These are phyloP conservation scores for Coleophora deauratella DNA, from an alignment of 2,888 invertebrate genomes.

Conservation along the genomic window DNA sequence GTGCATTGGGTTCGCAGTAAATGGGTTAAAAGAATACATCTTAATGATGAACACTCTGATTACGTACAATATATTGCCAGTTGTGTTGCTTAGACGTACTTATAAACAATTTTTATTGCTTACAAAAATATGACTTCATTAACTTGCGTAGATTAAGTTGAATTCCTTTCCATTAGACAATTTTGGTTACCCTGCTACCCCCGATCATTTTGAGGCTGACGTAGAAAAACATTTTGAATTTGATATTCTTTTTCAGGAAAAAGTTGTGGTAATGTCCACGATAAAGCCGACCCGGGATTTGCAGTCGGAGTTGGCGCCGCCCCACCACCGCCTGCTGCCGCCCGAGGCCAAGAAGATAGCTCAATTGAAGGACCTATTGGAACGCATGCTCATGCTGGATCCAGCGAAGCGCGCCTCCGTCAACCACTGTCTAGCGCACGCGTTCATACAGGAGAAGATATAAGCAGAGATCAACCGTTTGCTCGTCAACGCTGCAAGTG, in stretches of 20 bases:
- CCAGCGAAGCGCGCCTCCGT: slow-evolving; percentile 94
- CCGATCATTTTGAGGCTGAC: too few relatives aligned
- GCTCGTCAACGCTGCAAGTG: background rate
- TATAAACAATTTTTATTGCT: too few relatives aligned
- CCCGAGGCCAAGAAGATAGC: slow-evolving; percentile 93
- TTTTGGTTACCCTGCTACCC: too few relatives aligned
- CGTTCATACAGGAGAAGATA: slow-evolving; percentile 96
- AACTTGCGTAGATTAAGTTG: too few relatives aligned
- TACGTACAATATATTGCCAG: too few relatives aligned
- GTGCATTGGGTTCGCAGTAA: too few relatives aligned
- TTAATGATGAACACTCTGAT: too few relatives aligned
- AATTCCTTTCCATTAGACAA: too few relatives aligned
- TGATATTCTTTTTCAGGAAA: slow-evolving; percentile 80
- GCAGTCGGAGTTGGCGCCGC: slow-evolving; percentile 86
- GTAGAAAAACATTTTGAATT: too few relatives aligned
- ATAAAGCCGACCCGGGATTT: slow-evolving; percentile 91
- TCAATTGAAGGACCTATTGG: slow-evolving; percentile 93
- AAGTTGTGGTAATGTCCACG: slow-evolving; percentile 95
- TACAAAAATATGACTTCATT: too few relatives aligned
- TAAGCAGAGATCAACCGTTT: slow-evolving; percentile 29
- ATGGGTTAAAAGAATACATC: too few relatives aligned
- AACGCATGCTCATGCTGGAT: slow-evolving; percentile 93
- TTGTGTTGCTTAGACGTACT: too few relatives aligned
- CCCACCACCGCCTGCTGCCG: slow-evolving; percentile 89
- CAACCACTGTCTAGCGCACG: slow-evolving; percentile 94